A percentile compares a stretch with the other conserved stretches of the same genome.
These are phyloP conservation scores for Crocidura indochinensis DNA, from an alignment of 2,797 vertebrate species.

Conservation along the genomic window DNA sequence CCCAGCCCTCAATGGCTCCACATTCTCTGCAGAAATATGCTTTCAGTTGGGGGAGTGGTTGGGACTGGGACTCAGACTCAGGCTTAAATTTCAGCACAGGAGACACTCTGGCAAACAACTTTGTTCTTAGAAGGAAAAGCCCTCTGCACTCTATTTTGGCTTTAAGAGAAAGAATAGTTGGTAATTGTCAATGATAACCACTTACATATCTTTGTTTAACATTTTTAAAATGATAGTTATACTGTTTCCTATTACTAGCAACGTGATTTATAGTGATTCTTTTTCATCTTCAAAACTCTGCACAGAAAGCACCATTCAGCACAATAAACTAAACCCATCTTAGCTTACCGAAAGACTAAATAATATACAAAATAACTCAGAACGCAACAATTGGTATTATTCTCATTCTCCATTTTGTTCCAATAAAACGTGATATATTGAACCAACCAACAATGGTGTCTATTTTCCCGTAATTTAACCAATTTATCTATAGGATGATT, in stretches of 20 bases:
- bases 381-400: background rate
- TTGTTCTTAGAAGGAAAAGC: slow-evolving; percentile 10
- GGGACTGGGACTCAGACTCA: slow-evolving; percentile 88
- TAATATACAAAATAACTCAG: background rate
- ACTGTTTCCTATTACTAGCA: background rate
- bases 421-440: background rate
- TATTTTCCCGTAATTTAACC: background rate
- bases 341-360: background rate
- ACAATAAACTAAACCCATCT: background rate
- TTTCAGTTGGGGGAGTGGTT: slow-evolving; percentile 92
- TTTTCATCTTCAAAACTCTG: background rate
- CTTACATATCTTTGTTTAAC: too few relatives aligned
- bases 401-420: background rate
- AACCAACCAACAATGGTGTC: slow-evolving; percentile 9
- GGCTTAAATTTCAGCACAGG: slow-evolving; percentile 88
- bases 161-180: slow-evolving; percentile 12
- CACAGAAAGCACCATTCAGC: background rate
- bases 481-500: slow-evolving; percentile 34
- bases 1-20: slow-evolving; percentile 75
- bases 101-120: slow-evolving; percentile 28
- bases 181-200: too few relatives aligned
- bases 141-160: background rate
- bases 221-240: background rate
- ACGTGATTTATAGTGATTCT: slow-evolving; percentile 32
- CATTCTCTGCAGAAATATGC: slow-evolving; percentile 91